These are phyloP conservation scores for Dorcus parallelipipedus DNA, from an alignment of 2,888 invertebrate species.

Conservation along the genomic window DNA sequence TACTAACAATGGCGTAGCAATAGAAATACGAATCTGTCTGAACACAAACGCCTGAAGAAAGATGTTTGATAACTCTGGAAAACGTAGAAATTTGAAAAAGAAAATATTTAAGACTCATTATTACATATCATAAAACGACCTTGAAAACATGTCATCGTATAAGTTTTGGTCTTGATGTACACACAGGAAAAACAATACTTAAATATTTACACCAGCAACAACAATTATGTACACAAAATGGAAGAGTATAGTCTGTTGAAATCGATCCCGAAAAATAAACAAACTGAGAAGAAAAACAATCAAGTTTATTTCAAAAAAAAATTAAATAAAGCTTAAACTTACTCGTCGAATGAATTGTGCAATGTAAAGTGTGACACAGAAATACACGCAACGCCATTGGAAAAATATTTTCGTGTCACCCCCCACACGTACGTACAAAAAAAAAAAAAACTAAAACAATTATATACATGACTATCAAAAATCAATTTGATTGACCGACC, in stretches of 20 bases:
- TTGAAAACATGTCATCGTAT: no score
- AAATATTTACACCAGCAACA: background rate
- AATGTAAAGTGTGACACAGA: no score
- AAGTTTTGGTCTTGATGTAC: background rate
- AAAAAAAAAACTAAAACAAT: conserved; percentile 7
- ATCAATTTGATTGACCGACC: background rate
- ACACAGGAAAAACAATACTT: background rate
- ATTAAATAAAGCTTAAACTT: conserved; percentile 6
- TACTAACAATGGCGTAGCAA: no score
- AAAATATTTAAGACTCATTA: no score
- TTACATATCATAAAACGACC: no score
- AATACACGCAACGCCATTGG: no score
- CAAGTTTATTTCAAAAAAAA: conserved; percentile 1
- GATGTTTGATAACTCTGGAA: no score
- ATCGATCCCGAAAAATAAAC: background rate
- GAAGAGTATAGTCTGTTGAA: background rate
- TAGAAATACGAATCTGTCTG: no score
- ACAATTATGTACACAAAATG: background rate
- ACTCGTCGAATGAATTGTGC: no score
- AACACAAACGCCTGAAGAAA: no score
- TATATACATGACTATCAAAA: conserved; percentile 13
- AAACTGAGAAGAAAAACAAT: background rate
- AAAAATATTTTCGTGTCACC: conserved; percentile 5
- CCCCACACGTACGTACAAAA: conserved; percentile 7
- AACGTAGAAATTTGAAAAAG: no score